Evolutionary conservation across 2,888 invertebrate genomes (phyloP).

Genomic region (Yponomeuta cagnagella): DNA sequence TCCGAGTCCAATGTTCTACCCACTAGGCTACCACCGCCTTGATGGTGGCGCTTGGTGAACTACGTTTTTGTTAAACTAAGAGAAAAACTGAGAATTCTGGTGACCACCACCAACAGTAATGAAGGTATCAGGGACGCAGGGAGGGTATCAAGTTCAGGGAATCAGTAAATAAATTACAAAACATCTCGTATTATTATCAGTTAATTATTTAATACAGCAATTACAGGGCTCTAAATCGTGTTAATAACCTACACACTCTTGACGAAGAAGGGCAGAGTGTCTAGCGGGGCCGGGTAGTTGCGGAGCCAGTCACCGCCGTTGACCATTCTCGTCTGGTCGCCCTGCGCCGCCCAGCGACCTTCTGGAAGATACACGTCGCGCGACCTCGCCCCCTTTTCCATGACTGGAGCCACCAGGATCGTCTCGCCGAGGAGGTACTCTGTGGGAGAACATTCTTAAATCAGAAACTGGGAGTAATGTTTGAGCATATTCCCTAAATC

Average conservation of each 20-base stretch:
- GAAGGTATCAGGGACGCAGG: too few species aligned
- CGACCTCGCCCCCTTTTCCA: constrained; percentile 66
- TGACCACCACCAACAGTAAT: too few species aligned
- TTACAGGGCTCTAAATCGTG: background rate
- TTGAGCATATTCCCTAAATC: background rate
- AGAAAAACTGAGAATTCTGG: too few species aligned
- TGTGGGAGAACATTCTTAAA: constrained; percentile 37
- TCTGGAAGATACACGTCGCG: constrained; percentile 80
- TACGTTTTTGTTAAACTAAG: too few species aligned
- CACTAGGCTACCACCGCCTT: too few species aligned
- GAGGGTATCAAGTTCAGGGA: too few species aligned
- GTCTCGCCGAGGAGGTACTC: constrained; percentile 82
- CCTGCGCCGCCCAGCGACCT: constrained; percentile 81
- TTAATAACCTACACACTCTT: constrained; percentile 11
- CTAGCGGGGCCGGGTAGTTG: constrained; percentile 80
- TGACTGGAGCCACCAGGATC: constrained; percentile 82
- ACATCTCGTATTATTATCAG: too few species aligned
- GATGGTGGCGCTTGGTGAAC: too few species aligned
- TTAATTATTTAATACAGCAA: too few species aligned
- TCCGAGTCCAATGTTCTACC: too few species aligned
- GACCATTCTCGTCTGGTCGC: constrained; percentile 50
- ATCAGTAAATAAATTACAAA: too few species aligned
- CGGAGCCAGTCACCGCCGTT: constrained; percentile 78
- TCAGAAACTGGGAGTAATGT: too few species aligned
- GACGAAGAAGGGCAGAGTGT: constrained; percentile 82